phyloP scores from a whole-genome alignment of 2,888 invertebrate species.

The Lepidocyrtoides sp. region DNA sequence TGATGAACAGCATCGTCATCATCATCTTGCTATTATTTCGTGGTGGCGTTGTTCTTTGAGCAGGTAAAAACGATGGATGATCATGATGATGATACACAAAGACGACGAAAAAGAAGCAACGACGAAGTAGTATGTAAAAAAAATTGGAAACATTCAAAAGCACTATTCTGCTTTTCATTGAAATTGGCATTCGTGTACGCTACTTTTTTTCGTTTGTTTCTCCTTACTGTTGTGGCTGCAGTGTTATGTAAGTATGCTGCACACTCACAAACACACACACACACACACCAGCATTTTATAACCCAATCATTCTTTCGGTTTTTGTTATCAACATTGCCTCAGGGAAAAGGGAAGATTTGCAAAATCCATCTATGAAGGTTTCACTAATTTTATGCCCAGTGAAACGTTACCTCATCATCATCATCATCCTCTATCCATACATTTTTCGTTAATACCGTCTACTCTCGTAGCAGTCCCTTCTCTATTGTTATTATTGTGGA shows the following conservation, averaged over 20 bases:
- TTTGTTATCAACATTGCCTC: conserved; percentile 63
- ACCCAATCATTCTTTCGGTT: conserved; percentile 38
- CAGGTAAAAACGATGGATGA: conserved; percentile 37
- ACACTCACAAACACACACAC: neutral
- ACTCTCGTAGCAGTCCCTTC: conserved; percentile 27
- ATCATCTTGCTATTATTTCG: conserved; percentile 40
- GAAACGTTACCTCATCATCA: conserved; percentile 74
- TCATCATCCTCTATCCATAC: conserved; percentile 48
- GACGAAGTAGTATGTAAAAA: conserved; percentile 68
- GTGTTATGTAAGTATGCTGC: conserved; percentile 38
- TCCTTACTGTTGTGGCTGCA: neutral
- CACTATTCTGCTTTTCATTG: neutral
- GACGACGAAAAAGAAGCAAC: neutral
- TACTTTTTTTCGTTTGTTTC: conserved; percentile 26
- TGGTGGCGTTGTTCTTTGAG: conserved; percentile 34
- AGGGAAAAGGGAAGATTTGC: conserved; percentile 75
- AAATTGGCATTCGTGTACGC: conserved; percentile 17
- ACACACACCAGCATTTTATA: conserved; percentile 21
- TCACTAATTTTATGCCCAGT: conserved; percentile 79
- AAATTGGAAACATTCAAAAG: conserved; percentile 55
- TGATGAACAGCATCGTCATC: conserved; percentile 53
- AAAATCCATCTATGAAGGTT: conserved; percentile 72
- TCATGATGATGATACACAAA: too few species aligned
- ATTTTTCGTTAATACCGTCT: conserved; percentile 29
- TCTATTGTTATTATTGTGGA: neutral